These are phyloP conservation scores for Drosophila bunnanda DNA, from an alignment of 2,888 invertebrate species.

Conservation along the genomic window DNA sequence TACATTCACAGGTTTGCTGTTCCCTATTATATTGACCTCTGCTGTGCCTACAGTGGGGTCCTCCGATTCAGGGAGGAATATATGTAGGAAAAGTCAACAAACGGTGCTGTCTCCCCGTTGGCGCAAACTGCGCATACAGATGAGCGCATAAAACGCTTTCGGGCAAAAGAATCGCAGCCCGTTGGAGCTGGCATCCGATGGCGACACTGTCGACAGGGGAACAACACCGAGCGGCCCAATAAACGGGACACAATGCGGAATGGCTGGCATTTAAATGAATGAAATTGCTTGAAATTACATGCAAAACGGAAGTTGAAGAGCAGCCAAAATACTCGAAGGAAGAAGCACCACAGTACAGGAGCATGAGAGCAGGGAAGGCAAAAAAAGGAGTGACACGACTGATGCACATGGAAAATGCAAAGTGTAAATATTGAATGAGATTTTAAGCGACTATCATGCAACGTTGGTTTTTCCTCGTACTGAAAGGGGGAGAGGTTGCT, in stretches of 20 bases:
- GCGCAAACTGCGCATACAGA: constrained; percentile 50
- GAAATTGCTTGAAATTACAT: constrained; percentile 71
- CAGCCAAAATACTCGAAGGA: constrained; percentile 42
- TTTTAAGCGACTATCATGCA: constrained; percentile 71
- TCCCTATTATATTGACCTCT: background rate
- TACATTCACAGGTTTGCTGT: background rate
- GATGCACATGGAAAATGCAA: constrained; percentile 62
- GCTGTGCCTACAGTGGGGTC: constrained; percentile 17
- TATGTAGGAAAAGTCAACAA: constrained; percentile 58
- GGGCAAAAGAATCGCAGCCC: constrained; percentile 32
- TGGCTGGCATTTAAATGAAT: constrained; percentile 73
- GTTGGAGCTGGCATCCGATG: constrained; percentile 8
- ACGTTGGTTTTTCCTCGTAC: constrained; percentile 43
- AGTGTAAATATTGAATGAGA: constrained; percentile 76
- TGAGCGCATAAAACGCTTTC: constrained; percentile 61
- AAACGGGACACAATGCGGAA: constrained; percentile 55
- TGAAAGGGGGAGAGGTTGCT: background rate
- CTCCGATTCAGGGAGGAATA: constrained; percentile 28
- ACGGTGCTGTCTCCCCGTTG: constrained; percentile 52
- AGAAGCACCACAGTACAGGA: constrained; percentile 4
- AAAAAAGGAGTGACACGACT: constrained; percentile 51
- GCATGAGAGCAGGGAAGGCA: background rate
- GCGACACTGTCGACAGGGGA: constrained; percentile 13
- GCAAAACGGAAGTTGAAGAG: constrained; percentile 59
- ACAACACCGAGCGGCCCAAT: constrained; percentile 31